Evolutionary conservation across 1,140 invertebrate genomes (phyloP), one percentile per base, ranked within the genome.

Genomic region (Anoplolepis gracilipes): DNA sequence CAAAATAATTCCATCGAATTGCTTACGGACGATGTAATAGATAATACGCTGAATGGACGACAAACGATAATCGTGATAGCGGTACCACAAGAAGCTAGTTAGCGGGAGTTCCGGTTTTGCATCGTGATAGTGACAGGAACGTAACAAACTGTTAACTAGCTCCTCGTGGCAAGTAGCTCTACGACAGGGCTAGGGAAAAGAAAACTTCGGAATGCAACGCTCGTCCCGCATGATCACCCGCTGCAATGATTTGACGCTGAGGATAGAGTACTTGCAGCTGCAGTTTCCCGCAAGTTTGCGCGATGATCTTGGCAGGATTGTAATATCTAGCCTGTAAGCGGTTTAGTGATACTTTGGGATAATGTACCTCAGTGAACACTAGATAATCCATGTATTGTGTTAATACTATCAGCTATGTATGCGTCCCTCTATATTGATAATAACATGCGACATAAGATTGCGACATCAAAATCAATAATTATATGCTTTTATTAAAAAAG

Each of bases 291-390:
- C 76, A 89, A 89, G 87, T 89, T 89, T 89, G 73, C 39, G 84
- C 87, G 82, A 85, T 88, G 87, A 89, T 89, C 87, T 85, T 89
- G 87, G 73, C 87, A 88, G 84, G 69, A 78, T 88, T 76, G 85
- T 89, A 89, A 89, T 87, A 88, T 85, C 87, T 75, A 89, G 84
- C 78, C 85, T 53, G 75, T 85, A 88, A 89, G 82, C 87, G 84
- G 87, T 89, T 88, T 59, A 65, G 70, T 81, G 75, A 72, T 81
- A 70, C 76, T 88, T 33, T 46, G 55, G 57, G 59, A 59, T 53
- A 67, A 88, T 89, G 55, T 57, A 78, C 67, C 61, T 57, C 59
- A 49, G 61, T 46, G 87, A 89, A 76, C 85, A 57, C 87, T 70
- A 72, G 87, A 77, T 88, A 89, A 89, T 88, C 87, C 84, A 25